A percentile compares a stretch with the other conserved stretches of the same genome.
Conservation (phyloP, 2,113 vertebrate species). For the Otolemur garnettii region DNA sequence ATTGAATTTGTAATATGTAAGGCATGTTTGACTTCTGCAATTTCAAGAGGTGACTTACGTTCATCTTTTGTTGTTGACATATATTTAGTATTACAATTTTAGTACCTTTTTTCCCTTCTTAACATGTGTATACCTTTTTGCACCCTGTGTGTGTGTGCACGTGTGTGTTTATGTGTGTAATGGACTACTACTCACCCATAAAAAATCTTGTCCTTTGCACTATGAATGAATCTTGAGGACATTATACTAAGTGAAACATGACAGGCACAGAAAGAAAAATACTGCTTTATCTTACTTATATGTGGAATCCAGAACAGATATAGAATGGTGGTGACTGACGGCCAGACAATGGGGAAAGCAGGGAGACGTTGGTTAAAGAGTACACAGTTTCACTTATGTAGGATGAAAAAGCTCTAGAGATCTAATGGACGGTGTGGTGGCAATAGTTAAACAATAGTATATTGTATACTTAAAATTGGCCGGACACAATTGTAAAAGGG, state of each 20-base stretch:
- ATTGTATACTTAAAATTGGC: background rate
- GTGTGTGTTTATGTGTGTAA: background rate
- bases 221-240: background rate
- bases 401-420: background rate
- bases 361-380: background rate
- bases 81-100: no score
- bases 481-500: no score
- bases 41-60: no score
- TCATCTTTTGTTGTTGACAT: no score
- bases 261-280: background rate
- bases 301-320: background rate
- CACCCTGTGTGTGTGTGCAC: no score
- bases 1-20: no score
- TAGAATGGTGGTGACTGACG: background rate
- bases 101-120: no score
- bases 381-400: background rate
- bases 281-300: background rate
- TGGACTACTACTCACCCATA: background rate
- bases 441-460: background rate
- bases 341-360: no score
- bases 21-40: no score
- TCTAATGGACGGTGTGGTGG: background rate
- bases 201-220: background rate
- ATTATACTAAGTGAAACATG: background rate
- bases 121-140: no score